These are phyloP conservation scores for Drosophila hamatofila DNA, from an alignment of 2,888 invertebrate genomes.

Conservation along the genomic window DNA sequence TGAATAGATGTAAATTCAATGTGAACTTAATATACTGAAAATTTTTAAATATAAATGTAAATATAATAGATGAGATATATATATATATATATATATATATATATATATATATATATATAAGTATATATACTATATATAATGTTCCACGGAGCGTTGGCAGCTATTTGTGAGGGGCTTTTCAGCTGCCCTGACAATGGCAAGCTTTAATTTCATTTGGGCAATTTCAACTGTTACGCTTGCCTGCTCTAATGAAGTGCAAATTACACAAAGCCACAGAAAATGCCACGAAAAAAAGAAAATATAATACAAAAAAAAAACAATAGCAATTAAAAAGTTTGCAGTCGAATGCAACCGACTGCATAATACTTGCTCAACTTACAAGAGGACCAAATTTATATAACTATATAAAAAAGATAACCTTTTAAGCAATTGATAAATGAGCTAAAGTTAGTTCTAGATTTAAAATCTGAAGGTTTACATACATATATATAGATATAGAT, in stretches of 20 bases:
- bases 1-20: not conserved
- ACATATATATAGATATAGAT: not conserved
- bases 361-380: not conserved
- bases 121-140: not conserved
- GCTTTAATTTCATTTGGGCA: conserved; percentile 40
- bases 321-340: conserved; percentile 8
- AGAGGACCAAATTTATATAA: not conserved
- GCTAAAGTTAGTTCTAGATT: no score
- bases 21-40: not conserved
- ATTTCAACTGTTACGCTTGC: conserved; percentile 22
- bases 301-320: conserved; percentile 12
- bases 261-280: conserved; percentile 70
- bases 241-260: conserved; percentile 65
- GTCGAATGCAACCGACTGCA: not conserved
- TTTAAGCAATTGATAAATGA: no score
- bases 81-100: not conserved
- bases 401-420: not conserved
- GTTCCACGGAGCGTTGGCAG: not conserved
- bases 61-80: not conserved
- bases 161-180: not conserved
- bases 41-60: not conserved
- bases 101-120: not conserved
- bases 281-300: conserved; percentile 28
- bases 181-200: conserved; percentile 17
- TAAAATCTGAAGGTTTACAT: no score